Evolutionary conservation across 2,797 vertebrate species (phyloP).

Genomic region (Columba guinea): DNA sequence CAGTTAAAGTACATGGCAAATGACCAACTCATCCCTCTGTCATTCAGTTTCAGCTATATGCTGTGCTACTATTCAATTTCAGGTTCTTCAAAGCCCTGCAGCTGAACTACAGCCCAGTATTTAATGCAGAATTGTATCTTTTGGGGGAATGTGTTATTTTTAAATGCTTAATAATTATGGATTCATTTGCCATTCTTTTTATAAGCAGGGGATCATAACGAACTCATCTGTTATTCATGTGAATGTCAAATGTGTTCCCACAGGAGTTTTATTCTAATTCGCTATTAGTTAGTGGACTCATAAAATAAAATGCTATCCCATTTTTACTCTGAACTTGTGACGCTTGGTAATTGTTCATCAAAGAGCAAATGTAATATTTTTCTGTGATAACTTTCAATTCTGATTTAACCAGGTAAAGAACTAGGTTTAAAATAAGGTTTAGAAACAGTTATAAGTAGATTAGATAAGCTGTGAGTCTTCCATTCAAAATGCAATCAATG

Average conservation of each 20-base stretch:
- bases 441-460: not conserved
- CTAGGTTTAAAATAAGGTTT: not conserved
- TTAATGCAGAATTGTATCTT: constrained; percentile 54
- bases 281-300: constrained; percentile 67
- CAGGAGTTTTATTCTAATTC: constrained; percentile 71
- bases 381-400: constrained; percentile 23
- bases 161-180: constrained; percentile 75
- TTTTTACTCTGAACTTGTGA: constrained; percentile 58
- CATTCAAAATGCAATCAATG: not conserved
- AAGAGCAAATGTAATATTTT: constrained; percentile 48
- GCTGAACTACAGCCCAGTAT: constrained; percentile 47
- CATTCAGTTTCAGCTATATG: constrained; percentile 7
- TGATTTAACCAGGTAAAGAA: constrained; percentile 41
- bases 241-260: constrained; percentile 66
- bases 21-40: not conserved
- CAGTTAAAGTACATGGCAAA: constrained; percentile 26
- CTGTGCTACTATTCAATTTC: constrained; percentile 40
- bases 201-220: constrained; percentile 69
- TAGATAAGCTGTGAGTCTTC: not conserved
- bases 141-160: constrained; percentile 67
- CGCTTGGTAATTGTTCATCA: constrained; percentile 50
- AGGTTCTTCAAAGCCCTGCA: constrained; percentile 50
- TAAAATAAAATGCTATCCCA: constrained; percentile 65
- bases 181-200: constrained; percentile 74
- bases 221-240: constrained; percentile 74